These are phyloP conservation scores for Xyrauchen texanus DNA, from an alignment of 2,113 vertebrate genomes.

Conservation along the genomic window DNA sequence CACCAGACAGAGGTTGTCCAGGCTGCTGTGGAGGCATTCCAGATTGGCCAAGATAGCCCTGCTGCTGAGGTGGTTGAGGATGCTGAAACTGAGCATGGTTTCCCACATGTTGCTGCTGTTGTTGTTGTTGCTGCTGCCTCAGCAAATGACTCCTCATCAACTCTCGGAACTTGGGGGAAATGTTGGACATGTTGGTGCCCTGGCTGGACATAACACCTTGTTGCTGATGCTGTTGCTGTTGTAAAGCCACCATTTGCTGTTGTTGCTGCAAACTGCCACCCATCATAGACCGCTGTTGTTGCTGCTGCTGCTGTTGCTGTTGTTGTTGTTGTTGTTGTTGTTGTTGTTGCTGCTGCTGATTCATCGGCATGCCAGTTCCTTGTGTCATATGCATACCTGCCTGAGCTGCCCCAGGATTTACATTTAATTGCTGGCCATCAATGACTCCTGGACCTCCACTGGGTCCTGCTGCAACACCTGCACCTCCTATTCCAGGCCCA, in stretches of 20 bases:
- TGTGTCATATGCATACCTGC: slow-evolving; percentile 84
- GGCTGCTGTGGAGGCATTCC: slow-evolving; percentile 85
- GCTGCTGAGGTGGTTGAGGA: slow-evolving; percentile 75
- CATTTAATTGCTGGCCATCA: slow-evolving; percentile 71
- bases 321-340: slow-evolving; percentile 66
- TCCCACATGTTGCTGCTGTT: slow-evolving; percentile 83
- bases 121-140: slow-evolving; percentile 75
- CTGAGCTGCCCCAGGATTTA: slow-evolving; percentile 68
- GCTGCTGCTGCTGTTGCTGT: slow-evolving; percentile 62
- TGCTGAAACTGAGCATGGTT: slow-evolving; percentile 91
- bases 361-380: slow-evolving; percentile 76
- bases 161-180: slow-evolving; percentile 84
- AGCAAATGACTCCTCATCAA: slow-evolving; percentile 83
- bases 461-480: slow-evolving; percentile 58
- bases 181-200: slow-evolving; percentile 73
- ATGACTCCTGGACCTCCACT: slow-evolving; percentile 62
- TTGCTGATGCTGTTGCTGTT: slow-evolving; percentile 68
- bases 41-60: slow-evolving; percentile 85
- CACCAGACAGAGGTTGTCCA: slow-evolving; percentile 66
- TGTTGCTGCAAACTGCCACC: slow-evolving; percentile 60
- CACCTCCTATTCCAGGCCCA: slow-evolving; percentile 57
- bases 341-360: slow-evolving; percentile 80
- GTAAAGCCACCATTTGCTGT: slow-evolving; percentile 73
- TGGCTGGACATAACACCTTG: slow-evolving; percentile 84
- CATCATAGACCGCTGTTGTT: slow-evolving; percentile 68